Conservation (phyloP, 2,113 vertebrate genomes). For the Prietella phreatophila region DNA sequence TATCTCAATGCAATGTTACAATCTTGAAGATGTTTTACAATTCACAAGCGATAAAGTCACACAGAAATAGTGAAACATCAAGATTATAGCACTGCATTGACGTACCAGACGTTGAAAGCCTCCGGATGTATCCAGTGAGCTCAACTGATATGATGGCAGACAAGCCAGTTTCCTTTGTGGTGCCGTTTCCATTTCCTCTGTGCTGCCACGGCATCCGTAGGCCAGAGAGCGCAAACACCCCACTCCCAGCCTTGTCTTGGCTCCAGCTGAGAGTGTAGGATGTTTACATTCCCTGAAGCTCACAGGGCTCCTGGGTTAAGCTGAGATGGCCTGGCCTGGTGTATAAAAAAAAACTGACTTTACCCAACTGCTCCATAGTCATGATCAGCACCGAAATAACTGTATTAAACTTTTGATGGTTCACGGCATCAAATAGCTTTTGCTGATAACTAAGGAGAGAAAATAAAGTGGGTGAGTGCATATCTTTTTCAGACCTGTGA, state of each 20-base stretch:
- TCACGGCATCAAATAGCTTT: neutral
- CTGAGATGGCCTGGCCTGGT: slow-evolving; percentile 20
- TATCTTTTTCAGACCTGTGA: slow-evolving; percentile 29
- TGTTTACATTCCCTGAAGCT: slow-evolving; percentile 95
- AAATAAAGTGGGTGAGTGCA: slow-evolving; percentile 19
- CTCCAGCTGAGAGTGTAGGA: slow-evolving; percentile 99
- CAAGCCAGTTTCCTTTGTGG: neutral
- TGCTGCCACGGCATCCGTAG: slow-evolving; percentile 70
- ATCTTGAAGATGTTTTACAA: neutral
- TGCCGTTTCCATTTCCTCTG: slow-evolving; percentile 23
- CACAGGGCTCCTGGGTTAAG: slow-evolving; percentile 60
- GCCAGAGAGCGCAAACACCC: slow-evolving; percentile 96
- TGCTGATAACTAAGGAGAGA: neutral
- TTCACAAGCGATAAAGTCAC: neutral
- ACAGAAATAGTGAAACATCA: neutral
- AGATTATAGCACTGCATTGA: neutral
- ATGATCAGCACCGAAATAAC: neutral
- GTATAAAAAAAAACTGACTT: neutral
- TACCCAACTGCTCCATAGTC: neutral
- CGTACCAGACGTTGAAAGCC: neutral
- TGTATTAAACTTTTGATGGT: neutral
- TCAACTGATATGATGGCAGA: slow-evolving; percentile 10
- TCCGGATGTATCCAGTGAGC: slow-evolving; percentile 8
- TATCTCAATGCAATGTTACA: neutral
- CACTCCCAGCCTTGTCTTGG: slow-evolving; percentile 89